phyloP scores from a whole-genome alignment of 2,113 vertebrate species.

The Petrocephalus zakoni region DNA sequence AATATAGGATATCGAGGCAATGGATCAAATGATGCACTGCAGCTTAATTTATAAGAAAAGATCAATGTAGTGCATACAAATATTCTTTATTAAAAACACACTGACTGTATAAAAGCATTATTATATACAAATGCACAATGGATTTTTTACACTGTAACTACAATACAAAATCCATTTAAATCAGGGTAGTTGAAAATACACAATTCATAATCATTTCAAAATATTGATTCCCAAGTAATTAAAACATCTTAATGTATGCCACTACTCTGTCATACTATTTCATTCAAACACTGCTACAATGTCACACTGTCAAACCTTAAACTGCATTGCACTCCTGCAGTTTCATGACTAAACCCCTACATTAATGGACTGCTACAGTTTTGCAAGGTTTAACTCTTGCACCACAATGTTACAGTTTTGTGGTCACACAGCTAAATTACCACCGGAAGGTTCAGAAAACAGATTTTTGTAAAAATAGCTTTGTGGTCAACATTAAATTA shows the following conservation, averaged over 20 bases:
- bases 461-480: not conserved
- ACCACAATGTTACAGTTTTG: not conserved
- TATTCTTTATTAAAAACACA: constrained; percentile 16
- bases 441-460: not conserved
- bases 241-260: not conserved
- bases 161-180: constrained; percentile 7
- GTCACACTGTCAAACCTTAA: not conserved
- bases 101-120: constrained; percentile 3
- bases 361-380: not conserved
- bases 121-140: not conserved
- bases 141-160: not conserved
- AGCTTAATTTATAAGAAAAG: not conserved
- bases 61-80: not conserved
- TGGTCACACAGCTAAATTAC: not conserved
- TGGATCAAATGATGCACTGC: not conserved
- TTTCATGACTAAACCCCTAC: not conserved
- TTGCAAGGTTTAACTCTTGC: not conserved
- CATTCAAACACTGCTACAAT: not conserved
- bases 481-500: constrained; percentile 14
- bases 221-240: constrained; percentile 4
- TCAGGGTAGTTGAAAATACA: not conserved
- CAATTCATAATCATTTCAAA: constrained; percentile 1
- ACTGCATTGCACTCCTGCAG: not conserved
- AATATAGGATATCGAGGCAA: not conserved
- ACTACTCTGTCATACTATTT: not conserved